Conservation (phyloP, 92 coral and sea anemone genomes). For the Palythoa grandiflora region DNA sequence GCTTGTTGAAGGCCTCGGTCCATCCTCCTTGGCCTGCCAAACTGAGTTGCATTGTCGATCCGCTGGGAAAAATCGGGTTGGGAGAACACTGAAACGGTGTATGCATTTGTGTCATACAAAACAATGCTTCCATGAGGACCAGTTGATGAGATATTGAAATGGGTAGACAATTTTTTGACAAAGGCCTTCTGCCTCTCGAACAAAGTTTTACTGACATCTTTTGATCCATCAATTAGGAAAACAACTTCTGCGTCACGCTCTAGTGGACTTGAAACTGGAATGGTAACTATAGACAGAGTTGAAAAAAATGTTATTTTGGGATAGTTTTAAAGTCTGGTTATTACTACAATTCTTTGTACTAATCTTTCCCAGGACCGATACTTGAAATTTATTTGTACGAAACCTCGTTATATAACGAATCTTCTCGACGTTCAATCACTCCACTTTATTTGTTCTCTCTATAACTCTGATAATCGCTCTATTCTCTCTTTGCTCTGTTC, state of each 20-base stretch:
- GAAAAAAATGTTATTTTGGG: not conserved
- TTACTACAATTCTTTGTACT: no score
- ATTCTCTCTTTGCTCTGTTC: no score
- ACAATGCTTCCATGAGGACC: constrained; percentile 71
- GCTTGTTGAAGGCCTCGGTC: constrained; percentile 40
- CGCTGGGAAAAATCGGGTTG: constrained; percentile 57
- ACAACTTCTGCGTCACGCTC: constrained; percentile 66
- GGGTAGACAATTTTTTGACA: constrained; percentile 68
- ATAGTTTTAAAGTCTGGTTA: not conserved
- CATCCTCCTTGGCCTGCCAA: constrained; percentile 46
- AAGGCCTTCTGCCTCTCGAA: constrained; percentile 79
- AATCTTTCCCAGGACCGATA: no score
- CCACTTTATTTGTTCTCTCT: no score
- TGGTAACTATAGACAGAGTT: not conserved
- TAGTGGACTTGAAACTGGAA: constrained; percentile 40
- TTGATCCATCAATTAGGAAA: constrained; percentile 84
- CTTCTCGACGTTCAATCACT: no score
- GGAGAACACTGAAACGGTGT: constrained; percentile 57
- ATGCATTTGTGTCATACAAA: constrained; percentile 64
- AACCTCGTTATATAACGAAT: no score
- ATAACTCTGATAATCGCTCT: no score
- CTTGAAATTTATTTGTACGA: no score
- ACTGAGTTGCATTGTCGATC: constrained; percentile 58
- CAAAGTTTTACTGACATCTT: constrained; percentile 58
- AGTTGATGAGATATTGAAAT: constrained; percentile 59